Conservation (phyloP, 2,888 invertebrate genomes). For the Elmis aenea region DNA sequence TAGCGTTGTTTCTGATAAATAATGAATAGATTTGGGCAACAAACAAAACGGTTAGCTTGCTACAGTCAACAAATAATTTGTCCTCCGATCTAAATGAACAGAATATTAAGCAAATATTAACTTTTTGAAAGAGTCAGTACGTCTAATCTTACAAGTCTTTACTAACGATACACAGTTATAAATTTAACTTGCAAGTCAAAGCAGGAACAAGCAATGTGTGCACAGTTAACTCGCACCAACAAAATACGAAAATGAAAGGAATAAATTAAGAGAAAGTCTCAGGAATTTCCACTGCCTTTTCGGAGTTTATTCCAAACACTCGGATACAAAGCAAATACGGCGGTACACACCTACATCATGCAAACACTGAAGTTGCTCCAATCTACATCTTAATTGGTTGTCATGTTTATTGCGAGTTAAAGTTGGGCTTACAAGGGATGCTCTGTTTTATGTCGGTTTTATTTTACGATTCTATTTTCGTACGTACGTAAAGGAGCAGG, state of each 20-base stretch:
- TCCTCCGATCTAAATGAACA: too few relatives aligned
- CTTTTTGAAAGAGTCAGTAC: too few relatives aligned
- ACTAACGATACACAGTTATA: too few relatives aligned
- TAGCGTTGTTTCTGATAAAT: too few relatives aligned
- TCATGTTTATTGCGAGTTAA: constrained; percentile 44
- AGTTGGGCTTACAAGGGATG: constrained; percentile 23
- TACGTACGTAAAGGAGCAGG: constrained; percentile 12
- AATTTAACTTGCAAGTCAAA: constrained; percentile 27
- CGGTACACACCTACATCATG: constrained; percentile 43
- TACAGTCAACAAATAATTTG: too few relatives aligned
- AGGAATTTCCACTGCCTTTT: constrained; percentile 39
- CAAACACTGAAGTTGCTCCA: constrained; percentile 44
- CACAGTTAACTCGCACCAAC: constrained; percentile 31
- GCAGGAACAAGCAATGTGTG: constrained; percentile 30
- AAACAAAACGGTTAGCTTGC: too few relatives aligned
- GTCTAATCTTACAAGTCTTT: too few relatives aligned
- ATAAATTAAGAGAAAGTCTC: constrained; percentile 44
- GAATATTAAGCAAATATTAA: too few relatives aligned
- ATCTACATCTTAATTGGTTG: constrained; percentile 50
- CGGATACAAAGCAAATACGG: constrained; percentile 41
- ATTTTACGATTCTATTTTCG: constrained; percentile 18
- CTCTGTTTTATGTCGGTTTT: constrained; percentile 19
- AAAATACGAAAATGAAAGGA: constrained; percentile 41
- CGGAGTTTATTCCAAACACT: constrained; percentile 42
- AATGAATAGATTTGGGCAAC: too few relatives aligned